Conservation (phyloP, 2,113 vertebrate species). For the Petaurus breviceps region DNA sequence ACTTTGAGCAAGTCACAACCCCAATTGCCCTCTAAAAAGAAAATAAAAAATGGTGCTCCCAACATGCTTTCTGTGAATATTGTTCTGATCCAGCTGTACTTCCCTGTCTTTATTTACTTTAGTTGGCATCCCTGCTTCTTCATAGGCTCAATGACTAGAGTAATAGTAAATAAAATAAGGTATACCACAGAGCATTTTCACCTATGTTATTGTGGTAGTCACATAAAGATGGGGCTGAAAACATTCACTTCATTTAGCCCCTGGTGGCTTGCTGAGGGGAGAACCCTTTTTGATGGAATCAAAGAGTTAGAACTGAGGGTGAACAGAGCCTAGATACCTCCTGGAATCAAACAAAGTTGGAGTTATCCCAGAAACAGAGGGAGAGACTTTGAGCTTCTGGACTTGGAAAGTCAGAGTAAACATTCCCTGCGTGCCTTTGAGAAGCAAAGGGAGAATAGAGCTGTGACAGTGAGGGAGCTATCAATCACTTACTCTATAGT, state of each 20-base stretch:
- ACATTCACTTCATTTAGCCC: not conserved
- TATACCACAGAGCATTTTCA: not conserved
- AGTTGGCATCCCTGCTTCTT: not conserved
- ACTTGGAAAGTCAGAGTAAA: too few species aligned
- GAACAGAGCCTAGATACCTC: not conserved
- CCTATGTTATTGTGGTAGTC: not conserved
- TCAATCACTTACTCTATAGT: too few species aligned
- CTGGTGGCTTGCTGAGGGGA: not conserved
- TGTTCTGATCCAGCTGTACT: not conserved
- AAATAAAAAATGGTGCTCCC: not conserved
- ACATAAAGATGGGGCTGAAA: not conserved
- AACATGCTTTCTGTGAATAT: not conserved
- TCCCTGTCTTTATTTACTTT: not conserved
- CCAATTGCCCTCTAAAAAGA: too few species aligned
- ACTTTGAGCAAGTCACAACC: too few species aligned
- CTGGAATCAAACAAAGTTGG: not conserved
- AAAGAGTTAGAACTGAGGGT: not conserved
- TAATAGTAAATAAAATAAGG: not conserved
- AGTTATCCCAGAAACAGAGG: not conserved
- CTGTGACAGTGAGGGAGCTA: too few species aligned
- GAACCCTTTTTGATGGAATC: not conserved
- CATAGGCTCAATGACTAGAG: not conserved
- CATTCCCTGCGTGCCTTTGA: too few species aligned
- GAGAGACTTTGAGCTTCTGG: not conserved
- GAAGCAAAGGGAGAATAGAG: too few species aligned